phyloP scores from a whole-genome alignment of 2,888 invertebrate species.

The Iphiclides podalirius region DNA sequence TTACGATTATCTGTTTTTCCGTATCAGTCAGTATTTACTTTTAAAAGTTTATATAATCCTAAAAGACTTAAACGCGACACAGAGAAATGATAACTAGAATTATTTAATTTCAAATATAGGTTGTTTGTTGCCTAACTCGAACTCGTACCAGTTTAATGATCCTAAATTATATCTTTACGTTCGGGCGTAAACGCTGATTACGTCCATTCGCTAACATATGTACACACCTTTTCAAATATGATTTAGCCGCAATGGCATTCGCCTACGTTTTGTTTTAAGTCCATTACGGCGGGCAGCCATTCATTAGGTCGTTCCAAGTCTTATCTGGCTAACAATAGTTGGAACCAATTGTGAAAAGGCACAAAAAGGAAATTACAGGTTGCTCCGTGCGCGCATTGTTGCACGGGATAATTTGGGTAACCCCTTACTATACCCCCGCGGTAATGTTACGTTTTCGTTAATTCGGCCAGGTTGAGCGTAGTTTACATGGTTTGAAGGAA shows the following conservation, averaged over 20 bases:
- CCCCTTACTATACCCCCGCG: conserved; percentile 47
- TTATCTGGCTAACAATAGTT: conserved; percentile 35
- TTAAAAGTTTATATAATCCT: too few relatives aligned
- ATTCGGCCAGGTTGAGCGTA: conserved; percentile 18
- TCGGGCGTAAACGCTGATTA: too few relatives aligned
- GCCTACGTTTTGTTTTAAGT: conserved; percentile 1
- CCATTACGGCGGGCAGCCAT: conserved; percentile 24
- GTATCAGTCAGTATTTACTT: too few relatives aligned
- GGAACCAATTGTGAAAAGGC: conserved; percentile 43
- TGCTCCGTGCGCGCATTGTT: conserved; percentile 48
- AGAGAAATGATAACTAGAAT: too few relatives aligned
- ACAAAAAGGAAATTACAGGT: conserved; percentile 65
- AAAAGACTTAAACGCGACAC: too few relatives aligned
- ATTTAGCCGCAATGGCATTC: background rate
- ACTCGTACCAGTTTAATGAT: too few relatives aligned
- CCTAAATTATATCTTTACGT: too few relatives aligned
- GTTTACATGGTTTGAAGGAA: too few relatives aligned
- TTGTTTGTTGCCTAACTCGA: too few relatives aligned
- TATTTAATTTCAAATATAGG: too few relatives aligned
- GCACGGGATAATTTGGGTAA: conserved; percentile 56
- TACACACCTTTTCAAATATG: background rate
- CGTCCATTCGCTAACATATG: too few relatives aligned
- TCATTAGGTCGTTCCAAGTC: conserved; percentile 39
- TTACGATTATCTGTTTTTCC: too few relatives aligned
- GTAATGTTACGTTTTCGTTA: conserved; percentile 26